Conservation (phyloP, 2,888 invertebrate genomes). For the Agonum fuliginosum region DNA sequence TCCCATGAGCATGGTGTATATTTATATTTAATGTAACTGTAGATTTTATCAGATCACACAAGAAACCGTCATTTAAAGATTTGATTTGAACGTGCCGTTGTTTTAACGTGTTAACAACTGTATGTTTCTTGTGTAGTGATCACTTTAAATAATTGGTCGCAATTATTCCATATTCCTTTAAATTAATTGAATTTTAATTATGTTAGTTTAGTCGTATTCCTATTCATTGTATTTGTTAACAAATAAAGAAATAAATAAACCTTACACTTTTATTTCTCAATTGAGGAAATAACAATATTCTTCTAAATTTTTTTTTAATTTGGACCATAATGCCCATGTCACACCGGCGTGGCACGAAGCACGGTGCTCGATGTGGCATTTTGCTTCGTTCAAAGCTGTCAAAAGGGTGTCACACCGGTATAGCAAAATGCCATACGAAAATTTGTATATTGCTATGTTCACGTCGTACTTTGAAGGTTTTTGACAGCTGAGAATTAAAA, state of each 20-base stretch:
- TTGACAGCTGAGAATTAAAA: no score
- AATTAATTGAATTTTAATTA: slow-evolving; percentile 59
- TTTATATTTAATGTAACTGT: slow-evolving; percentile 54
- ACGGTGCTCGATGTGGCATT: no score
- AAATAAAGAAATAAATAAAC: slow-evolving; percentile 49
- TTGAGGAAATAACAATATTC: no score
- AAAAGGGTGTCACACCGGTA: no score
- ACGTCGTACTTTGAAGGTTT: no score
- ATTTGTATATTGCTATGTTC: no score
- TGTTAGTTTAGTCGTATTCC: slow-evolving; percentile 58
- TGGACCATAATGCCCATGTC: no score
- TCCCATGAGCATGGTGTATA: slow-evolving; percentile 52
- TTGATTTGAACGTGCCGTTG: slow-evolving; percentile 3
- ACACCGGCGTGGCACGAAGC: no score
- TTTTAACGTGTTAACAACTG: slow-evolving; percentile 17
- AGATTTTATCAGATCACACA: slow-evolving; percentile 54
- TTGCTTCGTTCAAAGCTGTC: no score
- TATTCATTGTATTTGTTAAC: slow-evolving; percentile 60
- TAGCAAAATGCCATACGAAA: no score
- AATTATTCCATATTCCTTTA: slow-evolving; percentile 58
- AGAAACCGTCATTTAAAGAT: slow-evolving; percentile 1
- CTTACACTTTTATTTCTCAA: no score
- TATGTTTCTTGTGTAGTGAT: slow-evolving; percentile 50
- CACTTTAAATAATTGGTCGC: slow-evolving; percentile 53
- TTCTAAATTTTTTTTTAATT: no score